Conservation (phyloP, 2,888 invertebrate species). For the Ormyrus pomaceus region DNA sequence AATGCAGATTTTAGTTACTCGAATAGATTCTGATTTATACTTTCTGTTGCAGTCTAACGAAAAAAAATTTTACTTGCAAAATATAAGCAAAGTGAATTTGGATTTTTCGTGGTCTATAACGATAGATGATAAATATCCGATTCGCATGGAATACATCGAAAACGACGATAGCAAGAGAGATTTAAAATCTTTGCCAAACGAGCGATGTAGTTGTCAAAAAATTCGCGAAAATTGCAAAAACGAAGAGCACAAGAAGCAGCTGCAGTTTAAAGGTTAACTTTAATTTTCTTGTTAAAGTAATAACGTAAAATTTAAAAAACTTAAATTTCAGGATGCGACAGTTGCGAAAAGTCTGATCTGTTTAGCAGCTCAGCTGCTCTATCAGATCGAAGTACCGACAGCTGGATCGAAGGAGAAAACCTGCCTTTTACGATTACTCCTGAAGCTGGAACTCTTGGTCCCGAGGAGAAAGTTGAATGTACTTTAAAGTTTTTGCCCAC, state of each 20-base stretch:
- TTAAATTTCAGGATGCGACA: not conserved
- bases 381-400: constrained; percentile 64
- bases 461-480: constrained; percentile 75
- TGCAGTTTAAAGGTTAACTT: no score
- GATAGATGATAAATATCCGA: constrained; percentile 66
- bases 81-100: constrained; percentile 63
- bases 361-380: constrained; percentile 63
- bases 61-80: constrained; percentile 62
- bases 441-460: constrained; percentile 74
- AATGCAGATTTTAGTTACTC: not conserved
- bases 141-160: constrained; percentile 52
- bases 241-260: not conserved
- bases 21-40: not conserved
- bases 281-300: no score
- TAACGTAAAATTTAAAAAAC: no score
- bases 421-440: constrained; percentile 79
- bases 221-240: not conserved
- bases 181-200: not conserved
- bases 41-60: constrained; percentile 60
- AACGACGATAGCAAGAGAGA: no score
- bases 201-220: not conserved
- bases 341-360: constrained; percentile 59
- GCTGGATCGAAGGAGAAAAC: constrained; percentile 65
- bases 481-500: constrained; percentile 78
- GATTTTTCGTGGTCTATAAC: constrained; percentile 64